Evolutionary conservation across 2,797 vertebrate genomes (phyloP), one percentile per base, ranked within the genome.

Genomic region (Sebastes diploproa): DNA sequence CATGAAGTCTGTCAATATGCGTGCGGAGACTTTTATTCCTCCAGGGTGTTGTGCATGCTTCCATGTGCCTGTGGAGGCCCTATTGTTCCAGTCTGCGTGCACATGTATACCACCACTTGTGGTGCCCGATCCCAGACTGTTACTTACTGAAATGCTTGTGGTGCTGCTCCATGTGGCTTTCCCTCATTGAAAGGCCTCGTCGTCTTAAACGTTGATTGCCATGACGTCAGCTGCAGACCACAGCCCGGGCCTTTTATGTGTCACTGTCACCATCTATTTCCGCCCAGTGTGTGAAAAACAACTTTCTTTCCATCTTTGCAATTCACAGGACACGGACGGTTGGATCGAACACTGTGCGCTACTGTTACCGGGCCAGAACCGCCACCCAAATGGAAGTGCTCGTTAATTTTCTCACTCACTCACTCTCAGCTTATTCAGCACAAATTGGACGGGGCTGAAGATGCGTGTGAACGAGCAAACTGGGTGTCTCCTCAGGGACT

Each of bases 261-360:
- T 93, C 85, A 76, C 87, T 93, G 92, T 95, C 92, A 93, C 89
- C 82, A 87, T 90, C 77, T 85, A 90, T 93, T 94, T 94, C 89
- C 89, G 78, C 85, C 78, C 64, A 65, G 81, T 83, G 89, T 85
- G 88, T 89, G 88, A 92, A 93, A 93, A 92, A 91, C 80, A 89
- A 86, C 88, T 91, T 84, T 87, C 83, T 88, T 88, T 92, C 93
- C 91, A 90, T 87, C 70, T 81, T 61, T 68, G 75, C 59, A 30
- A 72, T 82, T 82, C 81, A 72, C 72, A 27, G 75, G 75, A 90
- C 85, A 72, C 9, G 66, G 80, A 81, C 68, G 2, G 70, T 67
- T 79, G 81, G 56, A 64, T 42, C 12, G 42, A 86, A 88, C 77
- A 90, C 84, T 88, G 86, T 0, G 86, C 0, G 86, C 88, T 88